Evolutionary conservation across 2,113 vertebrate species (phyloP).

Genomic region (Equus quagga): DNA sequence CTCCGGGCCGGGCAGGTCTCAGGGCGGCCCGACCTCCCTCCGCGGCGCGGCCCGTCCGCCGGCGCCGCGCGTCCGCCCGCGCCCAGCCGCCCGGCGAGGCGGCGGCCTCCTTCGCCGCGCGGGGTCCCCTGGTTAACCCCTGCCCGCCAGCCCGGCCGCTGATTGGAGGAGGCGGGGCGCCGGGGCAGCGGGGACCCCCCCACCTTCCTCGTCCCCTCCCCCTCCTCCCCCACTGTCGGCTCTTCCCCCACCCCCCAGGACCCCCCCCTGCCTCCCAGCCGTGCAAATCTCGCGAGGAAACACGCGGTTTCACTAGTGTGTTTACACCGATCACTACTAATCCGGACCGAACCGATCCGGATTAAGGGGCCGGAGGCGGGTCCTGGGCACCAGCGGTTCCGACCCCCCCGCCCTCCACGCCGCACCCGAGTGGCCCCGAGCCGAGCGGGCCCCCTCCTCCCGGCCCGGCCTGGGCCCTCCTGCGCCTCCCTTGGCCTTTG

Average conservation of each 20-base stretch:
- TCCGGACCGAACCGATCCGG: slow-evolving; percentile 85
- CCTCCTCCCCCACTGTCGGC: slow-evolving; percentile 58
- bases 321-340: slow-evolving; percentile 87
- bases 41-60: neutral
- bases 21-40: neutral
- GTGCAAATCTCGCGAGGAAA: slow-evolving; percentile 89
- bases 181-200: slow-evolving; percentile 69
- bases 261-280: slow-evolving; percentile 72
- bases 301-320: slow-evolving; percentile 87
- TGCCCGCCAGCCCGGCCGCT: slow-evolving; percentile 71
- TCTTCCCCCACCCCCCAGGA: slow-evolving; percentile 50
- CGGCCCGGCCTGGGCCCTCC: slow-evolving; percentile 61
- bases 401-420: slow-evolving; percentile 62
- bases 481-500: slow-evolving; percentile 78
- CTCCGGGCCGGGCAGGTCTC: neutral
- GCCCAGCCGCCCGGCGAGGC: slow-evolving; percentile 10
- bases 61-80: neutral
- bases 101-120: slow-evolving; percentile 60
- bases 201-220: slow-evolving; percentile 47
- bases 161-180: slow-evolving; percentile 79
- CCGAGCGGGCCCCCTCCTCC: slow-evolving; percentile 72
- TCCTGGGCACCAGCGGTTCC: slow-evolving; percentile 74
- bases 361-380: slow-evolving; percentile 85
- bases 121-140: slow-evolving; percentile 76
- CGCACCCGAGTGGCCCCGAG: slow-evolving; percentile 67